These are phyloP conservation scores for Sericinus montela DNA, from an alignment of 2,888 invertebrate genomes.

Conservation along the genomic window DNA sequence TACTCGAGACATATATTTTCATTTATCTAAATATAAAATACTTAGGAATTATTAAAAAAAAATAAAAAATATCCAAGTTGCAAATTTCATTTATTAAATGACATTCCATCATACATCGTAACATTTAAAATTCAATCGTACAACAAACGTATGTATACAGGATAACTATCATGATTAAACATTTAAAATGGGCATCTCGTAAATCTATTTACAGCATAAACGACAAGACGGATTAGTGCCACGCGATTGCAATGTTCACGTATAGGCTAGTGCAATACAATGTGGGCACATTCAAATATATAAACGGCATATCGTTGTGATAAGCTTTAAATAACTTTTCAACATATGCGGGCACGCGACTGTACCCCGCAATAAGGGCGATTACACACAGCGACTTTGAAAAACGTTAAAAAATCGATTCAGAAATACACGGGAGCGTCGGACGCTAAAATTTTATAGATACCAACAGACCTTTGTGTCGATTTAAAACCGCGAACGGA, in stretches of 20 bases:
- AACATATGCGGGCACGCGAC: too few species aligned
- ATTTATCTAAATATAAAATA: too few species aligned
- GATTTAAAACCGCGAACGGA: too few species aligned
- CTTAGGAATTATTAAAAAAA: background rate
- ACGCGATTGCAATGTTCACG: conserved; percentile 8
- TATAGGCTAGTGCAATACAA: background rate
- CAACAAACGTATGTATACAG: conserved; percentile 42
- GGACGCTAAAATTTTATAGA: background rate
- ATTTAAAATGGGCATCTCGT: conserved; percentile 25
- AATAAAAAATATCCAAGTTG: conserved; percentile 19
- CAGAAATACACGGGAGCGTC: too few species aligned
- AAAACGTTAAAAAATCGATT: too few species aligned
- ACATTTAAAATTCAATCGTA: conserved; percentile 57
- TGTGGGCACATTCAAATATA: too few species aligned
- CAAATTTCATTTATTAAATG: conserved; percentile 57
- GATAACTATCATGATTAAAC: conserved; percentile 30
- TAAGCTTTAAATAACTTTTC: too few species aligned
- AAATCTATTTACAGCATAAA: conserved; percentile 30
- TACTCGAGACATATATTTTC: too few species aligned
- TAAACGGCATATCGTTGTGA: too few species aligned
- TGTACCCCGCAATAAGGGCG: too few species aligned
- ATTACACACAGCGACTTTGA: too few species aligned
- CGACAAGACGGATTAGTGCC: conserved; percentile 34
- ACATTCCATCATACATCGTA: conserved; percentile 57
- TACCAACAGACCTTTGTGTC: too few species aligned